A percentile compares a stretch with the other conserved stretches of the same genome.
These are phyloP conservation scores for Toxotes jaculatrix DNA, from an alignment of 2,113 vertebrate genomes.

Conservation along the genomic window DNA sequence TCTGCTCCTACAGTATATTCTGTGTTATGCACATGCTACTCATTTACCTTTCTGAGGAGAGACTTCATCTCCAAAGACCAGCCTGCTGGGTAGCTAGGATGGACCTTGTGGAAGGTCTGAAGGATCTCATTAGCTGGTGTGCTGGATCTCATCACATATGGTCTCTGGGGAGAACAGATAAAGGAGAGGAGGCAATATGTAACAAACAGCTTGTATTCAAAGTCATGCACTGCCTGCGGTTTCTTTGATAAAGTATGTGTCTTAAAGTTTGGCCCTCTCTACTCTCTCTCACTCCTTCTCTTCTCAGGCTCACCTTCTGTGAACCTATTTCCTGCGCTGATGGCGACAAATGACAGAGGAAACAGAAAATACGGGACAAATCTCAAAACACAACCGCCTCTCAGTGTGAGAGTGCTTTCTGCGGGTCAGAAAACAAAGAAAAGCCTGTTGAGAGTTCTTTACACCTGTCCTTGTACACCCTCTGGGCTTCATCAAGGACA, in stretches of 20 bases:
- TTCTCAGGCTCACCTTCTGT: slow-evolving; percentile 21
- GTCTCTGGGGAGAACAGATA: slow-evolving; percentile 85
- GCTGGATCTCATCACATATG: slow-evolving; percentile 92
- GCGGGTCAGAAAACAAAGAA: slow-evolving; percentile 1
- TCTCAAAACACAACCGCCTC: slow-evolving; percentile 17
- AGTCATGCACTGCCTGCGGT: background rate
- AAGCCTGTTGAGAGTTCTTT: slow-evolving; percentile 5
- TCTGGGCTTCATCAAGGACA: background rate
- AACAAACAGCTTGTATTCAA: slow-evolving; percentile 11
- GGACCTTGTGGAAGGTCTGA: slow-evolving; percentile 87
- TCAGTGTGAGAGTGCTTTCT: background rate
- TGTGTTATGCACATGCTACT: background rate
- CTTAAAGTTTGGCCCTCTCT: slow-evolving; percentile 32
- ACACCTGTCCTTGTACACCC: background rate
- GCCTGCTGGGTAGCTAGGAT: slow-evolving; percentile 88
- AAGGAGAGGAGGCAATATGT: slow-evolving; percentile 3
- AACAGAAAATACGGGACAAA: background rate
- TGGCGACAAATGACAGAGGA: slow-evolving; percentile 39
- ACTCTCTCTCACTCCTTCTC: background rate
- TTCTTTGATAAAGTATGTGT: slow-evolving; percentile 51
- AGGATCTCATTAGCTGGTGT: slow-evolving; percentile 89
- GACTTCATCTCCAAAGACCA: slow-evolving; percentile 93
- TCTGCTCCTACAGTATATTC: background rate
- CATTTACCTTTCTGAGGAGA: slow-evolving; percentile 90
- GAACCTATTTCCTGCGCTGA: slow-evolving; percentile 48